Conservation (phyloP, 2,113 vertebrate genomes). For the Rhabdomys dilectus region DNA sequence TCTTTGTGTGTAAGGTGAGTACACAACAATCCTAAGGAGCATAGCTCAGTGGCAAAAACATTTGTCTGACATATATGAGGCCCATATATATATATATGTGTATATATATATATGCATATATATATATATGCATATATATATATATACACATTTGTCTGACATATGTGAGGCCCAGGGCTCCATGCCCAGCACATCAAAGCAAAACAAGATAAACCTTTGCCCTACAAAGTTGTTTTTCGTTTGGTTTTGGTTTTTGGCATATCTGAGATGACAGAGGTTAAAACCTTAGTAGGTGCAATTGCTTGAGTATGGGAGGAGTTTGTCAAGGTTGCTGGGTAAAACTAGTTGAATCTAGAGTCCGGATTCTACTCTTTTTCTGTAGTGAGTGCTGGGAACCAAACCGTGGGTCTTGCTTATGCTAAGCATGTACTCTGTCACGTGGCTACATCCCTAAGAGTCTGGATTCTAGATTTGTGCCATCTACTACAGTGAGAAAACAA, state of each 20-base stretch:
- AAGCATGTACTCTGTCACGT: too few species aligned
- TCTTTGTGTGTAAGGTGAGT: background rate
- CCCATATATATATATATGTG: too few species aligned
- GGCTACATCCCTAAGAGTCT: background rate
- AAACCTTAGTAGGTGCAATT: constrained; percentile 5
- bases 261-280: background rate
- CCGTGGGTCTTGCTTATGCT: background rate
- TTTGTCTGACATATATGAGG: background rate
- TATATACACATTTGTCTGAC: background rate
- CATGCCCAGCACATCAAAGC: background rate
- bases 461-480: background rate
- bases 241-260: background rate
- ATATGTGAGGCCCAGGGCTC: background rate
- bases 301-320: background rate
- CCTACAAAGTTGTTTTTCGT: background rate
- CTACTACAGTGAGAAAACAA: background rate
- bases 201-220: background rate
- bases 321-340: background rate
- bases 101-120: too few species aligned
- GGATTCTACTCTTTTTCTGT: background rate
- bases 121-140: too few species aligned
- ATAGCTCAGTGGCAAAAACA: background rate
- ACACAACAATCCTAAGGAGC: background rate
- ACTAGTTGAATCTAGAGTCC: background rate
- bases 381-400: background rate